These are phyloP conservation scores for Gnathonemus longibarbis DNA, from an alignment of 2,113 vertebrate genomes.

Conservation along the genomic window DNA sequence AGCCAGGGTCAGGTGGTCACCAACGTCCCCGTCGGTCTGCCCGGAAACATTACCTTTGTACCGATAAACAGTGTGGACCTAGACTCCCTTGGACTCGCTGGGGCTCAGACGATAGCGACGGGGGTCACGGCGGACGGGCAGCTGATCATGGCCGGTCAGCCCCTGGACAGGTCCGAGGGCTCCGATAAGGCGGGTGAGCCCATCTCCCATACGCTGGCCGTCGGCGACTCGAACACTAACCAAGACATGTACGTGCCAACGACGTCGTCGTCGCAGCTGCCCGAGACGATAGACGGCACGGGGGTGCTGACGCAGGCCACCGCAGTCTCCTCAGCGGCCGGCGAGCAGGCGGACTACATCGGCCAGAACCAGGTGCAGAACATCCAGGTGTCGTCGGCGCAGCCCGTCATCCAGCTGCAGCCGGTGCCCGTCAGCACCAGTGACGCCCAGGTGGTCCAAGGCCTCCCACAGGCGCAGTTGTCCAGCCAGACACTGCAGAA, in stretches of 20 bases:
- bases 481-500: constrained; percentile 81
- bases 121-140: constrained; percentile 94
- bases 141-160: constrained; percentile 82
- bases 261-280: constrained; percentile 81
- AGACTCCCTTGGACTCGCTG: constrained; percentile 90
- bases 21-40: constrained; percentile 92
- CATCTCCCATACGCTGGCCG: constrained; percentile 75
- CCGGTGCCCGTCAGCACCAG: constrained; percentile 80
- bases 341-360: constrained; percentile 76
- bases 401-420: constrained; percentile 88
- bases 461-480: constrained; percentile 72
- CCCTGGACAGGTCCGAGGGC: constrained; percentile 76
- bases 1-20: constrained; percentile 94
- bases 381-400: constrained; percentile 80
- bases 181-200: constrained; percentile 81
- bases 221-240: constrained; percentile 75
- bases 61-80: constrained; percentile 96
- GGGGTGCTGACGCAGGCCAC: constrained; percentile 82
- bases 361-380: constrained; percentile 84
- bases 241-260: constrained; percentile 93
- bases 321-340: constrained; percentile 61
- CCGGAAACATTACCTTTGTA: constrained; percentile 97
- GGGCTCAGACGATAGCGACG: constrained; percentile 94
- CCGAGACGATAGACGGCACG: constrained; percentile 76
- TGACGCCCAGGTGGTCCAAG: constrained; percentile 86